phyloP scores from a whole-genome alignment of 2,888 invertebrate species.

The Baccha elongata region DNA sequence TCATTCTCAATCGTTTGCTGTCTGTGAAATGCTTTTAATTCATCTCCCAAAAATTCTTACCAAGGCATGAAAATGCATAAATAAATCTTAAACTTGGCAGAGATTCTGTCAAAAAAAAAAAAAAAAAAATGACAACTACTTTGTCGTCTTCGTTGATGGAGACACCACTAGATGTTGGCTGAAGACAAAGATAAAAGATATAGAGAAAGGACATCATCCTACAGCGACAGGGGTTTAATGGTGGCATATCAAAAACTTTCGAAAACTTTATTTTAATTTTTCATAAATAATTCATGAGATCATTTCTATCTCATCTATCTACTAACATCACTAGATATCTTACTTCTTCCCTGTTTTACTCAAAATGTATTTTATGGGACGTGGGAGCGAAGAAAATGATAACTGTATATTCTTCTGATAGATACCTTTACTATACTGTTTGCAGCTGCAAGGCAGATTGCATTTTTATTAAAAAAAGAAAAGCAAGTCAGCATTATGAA shows the following conservation, averaged over 20 bases:
- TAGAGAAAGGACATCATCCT: constrained; percentile 23
- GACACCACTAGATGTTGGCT: not conserved
- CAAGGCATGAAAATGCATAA: constrained; percentile 48
- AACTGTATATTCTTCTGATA: not conserved
- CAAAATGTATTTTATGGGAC: not conserved
- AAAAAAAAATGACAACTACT: constrained; percentile 53
- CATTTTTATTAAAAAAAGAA: constrained; percentile 33
- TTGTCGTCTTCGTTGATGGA: constrained; percentile 24
- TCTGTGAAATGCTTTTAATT: not conserved
- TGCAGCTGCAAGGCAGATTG: constrained; percentile 22
- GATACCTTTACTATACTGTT: not conserved
- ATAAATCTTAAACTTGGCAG: constrained; percentile 50
- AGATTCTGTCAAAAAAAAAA: not conserved
- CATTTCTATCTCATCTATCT: constrained; percentile 41
- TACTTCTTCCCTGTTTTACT: not conserved
- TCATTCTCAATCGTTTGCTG: constrained; percentile 2
- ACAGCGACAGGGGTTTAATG: constrained; percentile 48
- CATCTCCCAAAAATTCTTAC: constrained; percentile 22
- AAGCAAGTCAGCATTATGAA: constrained; percentile 55
- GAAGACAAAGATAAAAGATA: constrained; percentile 24
- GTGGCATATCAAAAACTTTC: constrained; percentile 69
- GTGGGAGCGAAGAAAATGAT: not conserved
- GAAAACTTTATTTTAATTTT: constrained; percentile 69
- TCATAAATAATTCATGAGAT: constrained; percentile 69
- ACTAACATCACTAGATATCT: not conserved